Conservation (phyloP, 2,888 invertebrate genomes). For the Scaptomyza cyrtandrae region DNA sequence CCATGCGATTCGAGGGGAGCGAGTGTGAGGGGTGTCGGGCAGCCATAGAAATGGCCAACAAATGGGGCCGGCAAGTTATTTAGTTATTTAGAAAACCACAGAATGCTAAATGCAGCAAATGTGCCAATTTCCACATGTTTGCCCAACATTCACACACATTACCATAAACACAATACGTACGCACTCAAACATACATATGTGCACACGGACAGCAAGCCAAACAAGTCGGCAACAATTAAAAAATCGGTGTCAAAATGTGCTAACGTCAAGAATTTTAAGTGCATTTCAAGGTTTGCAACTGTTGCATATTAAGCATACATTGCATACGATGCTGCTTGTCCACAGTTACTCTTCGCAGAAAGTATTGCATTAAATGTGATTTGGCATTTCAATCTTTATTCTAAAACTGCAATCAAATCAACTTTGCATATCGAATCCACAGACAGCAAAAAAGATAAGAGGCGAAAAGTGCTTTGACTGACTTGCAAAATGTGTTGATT, state of each 20-base stretch:
- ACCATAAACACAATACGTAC: conserved; percentile 3
- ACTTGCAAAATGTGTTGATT: conserved; percentile 20
- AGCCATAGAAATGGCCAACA: conserved; percentile 71
- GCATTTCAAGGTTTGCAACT: conserved; percentile 68
- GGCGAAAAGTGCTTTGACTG: background rate
- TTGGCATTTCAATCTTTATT: background rate
- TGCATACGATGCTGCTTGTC: conserved; percentile 16
- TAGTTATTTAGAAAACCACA: conserved; percentile 75
- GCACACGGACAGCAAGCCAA: conserved; percentile 39
- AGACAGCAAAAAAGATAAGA: background rate
- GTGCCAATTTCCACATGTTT: conserved; percentile 59
- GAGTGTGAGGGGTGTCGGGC: conserved; percentile 20
- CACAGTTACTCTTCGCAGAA: background rate
- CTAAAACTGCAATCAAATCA: conserved; percentile 15
- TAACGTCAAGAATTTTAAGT: conserved; percentile 67
- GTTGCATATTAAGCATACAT: conserved; percentile 44
- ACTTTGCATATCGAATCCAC: background rate
- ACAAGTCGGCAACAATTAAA: conserved; percentile 61
- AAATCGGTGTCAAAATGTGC: conserved; percentile 75
- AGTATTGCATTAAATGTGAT: background rate
- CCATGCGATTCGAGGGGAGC: conserved; percentile 24
- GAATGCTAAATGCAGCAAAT: conserved; percentile 66
- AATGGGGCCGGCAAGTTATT: conserved; percentile 66
- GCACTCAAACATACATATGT: background rate
- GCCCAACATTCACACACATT: conserved; percentile 16